Evolutionary conservation across 64 coral and sea anemone species (phyloP).

Genomic region (Montipora efflorescens): DNA sequence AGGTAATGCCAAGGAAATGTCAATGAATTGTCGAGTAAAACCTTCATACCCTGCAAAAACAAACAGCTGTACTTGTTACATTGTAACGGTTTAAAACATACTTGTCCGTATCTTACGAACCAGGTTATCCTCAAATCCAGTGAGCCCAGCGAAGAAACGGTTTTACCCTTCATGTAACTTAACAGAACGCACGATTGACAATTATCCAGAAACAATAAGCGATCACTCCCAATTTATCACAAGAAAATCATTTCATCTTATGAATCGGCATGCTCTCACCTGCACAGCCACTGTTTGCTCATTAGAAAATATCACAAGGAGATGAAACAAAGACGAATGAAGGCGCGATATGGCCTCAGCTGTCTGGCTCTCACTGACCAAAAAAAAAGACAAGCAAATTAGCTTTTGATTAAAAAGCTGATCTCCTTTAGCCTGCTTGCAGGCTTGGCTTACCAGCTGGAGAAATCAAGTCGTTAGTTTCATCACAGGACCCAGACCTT

Average conservation of each 20-base stretch:
- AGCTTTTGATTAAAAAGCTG: too few relatives aligned
- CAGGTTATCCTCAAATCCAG: neutral
- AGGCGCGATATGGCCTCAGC: slow-evolving; percentile 54
- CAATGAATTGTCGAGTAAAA: slow-evolving; percentile 33
- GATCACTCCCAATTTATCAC: too few relatives aligned
- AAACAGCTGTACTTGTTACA: neutral
- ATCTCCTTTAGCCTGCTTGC: too few relatives aligned
- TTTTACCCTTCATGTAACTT: too few relatives aligned
- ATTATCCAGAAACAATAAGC: too few relatives aligned
- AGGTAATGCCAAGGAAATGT: slow-evolving; percentile 66
- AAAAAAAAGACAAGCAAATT: neutral
- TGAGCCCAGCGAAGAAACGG: neutral
- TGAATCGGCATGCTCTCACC: slow-evolving; percentile 16
- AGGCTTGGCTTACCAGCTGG: too few relatives aligned
- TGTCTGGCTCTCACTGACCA: slow-evolving; percentile 69
- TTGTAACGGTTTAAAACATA: neutral
- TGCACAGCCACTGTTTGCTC: slow-evolving; percentile 67
- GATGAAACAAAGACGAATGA: slow-evolving; percentile 73
- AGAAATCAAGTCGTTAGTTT: too few relatives aligned
- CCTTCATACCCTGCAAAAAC: slow-evolving; percentile 2
- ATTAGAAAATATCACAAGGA: slow-evolving; percentile 76
- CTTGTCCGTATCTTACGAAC: neutral
- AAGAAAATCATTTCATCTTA: too few relatives aligned
- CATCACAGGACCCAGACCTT: too few relatives aligned
- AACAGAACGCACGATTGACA: too few relatives aligned